Conservation (phyloP, 2,888 invertebrate genomes). For the Lucinisca nassula region DNA sequence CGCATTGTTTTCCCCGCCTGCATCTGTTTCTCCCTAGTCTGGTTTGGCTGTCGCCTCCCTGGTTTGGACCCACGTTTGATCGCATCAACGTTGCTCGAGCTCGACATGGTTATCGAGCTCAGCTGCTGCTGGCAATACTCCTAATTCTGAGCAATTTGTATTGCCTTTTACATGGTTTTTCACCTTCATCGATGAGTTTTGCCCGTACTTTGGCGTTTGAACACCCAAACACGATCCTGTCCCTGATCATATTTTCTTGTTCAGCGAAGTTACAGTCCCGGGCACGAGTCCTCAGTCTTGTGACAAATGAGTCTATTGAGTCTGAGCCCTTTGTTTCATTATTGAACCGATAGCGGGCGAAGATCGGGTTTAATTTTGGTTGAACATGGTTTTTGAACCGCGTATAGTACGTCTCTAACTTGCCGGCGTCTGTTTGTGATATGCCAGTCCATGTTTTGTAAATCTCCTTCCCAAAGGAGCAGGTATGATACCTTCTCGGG, state of each 20-base stretch:
- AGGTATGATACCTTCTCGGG: conserved; percentile 25
- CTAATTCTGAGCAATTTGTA: conserved; percentile 27
- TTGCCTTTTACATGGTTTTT: conserved; percentile 33
- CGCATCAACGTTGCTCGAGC: not conserved
- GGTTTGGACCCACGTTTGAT: not conserved
- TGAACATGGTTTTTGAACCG: conserved; percentile 22
- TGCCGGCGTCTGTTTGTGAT: conserved; percentile 9
- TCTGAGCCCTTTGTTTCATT: conserved; percentile 26
- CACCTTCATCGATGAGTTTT: conserved; percentile 27
- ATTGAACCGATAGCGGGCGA: conserved; percentile 37
- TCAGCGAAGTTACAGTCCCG: conserved; percentile 22
- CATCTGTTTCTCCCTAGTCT: not conserved
- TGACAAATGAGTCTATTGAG: conserved; percentile 26
- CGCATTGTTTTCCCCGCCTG: not conserved
- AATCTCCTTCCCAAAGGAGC: conserved; percentile 31
- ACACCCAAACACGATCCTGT: conserved; percentile 36
- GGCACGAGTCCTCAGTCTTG: not conserved
- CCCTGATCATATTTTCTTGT: conserved; percentile 29
- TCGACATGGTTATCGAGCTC: conserved; percentile 4
- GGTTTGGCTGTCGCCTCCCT: not conserved
- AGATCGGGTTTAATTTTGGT: conserved; percentile 46
- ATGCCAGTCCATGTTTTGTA: conserved; percentile 30
- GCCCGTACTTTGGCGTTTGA: conserved; percentile 31
- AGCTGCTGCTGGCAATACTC: conserved; percentile 37
- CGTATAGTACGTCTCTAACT: conserved; percentile 20